Conservation (phyloP, 2,113 vertebrate species). For the Ammodytes marinus region DNA sequence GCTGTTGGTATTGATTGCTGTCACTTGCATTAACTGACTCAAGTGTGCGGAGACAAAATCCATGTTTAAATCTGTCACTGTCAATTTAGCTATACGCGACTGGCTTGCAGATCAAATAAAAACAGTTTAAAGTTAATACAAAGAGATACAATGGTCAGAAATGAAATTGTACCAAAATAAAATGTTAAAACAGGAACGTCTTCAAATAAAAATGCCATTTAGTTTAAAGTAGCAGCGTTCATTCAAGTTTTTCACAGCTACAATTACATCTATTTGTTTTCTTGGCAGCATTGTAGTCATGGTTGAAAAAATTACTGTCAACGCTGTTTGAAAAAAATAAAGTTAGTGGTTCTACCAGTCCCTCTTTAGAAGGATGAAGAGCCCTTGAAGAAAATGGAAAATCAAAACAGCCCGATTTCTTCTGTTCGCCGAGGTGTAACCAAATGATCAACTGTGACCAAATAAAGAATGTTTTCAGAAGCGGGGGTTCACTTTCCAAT, state of each 20-base stretch:
- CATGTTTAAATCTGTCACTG: too few relatives aligned
- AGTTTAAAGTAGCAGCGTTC: not conserved
- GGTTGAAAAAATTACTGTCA: not conserved
- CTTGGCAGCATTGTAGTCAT: not conserved
- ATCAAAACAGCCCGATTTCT: not conserved
- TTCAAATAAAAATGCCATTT: not conserved
- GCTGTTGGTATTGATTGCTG: not conserved
- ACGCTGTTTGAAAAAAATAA: not conserved
- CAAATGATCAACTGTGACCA: not conserved
- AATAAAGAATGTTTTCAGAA: not conserved
- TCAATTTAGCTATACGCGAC: not conserved
- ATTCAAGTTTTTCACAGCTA: not conserved
- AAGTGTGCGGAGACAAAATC: not conserved
- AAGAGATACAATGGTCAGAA: not conserved
- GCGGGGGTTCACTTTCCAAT: not conserved
- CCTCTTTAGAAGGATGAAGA: not conserved
- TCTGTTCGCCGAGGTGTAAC: not conserved
- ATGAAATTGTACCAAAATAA: not conserved
- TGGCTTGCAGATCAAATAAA: not conserved
- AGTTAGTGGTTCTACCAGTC: not conserved
- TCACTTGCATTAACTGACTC: not conserved
- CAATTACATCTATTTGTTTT: not conserved
- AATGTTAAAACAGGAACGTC: not conserved
- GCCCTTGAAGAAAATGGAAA: not conserved
- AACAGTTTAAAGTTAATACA: not conserved